A percentile compares a stretch with the other conserved stretches of the same genome.
Conservation (phyloP, 2,888 invertebrate species). For the Chrysolina haemoptera region DNA sequence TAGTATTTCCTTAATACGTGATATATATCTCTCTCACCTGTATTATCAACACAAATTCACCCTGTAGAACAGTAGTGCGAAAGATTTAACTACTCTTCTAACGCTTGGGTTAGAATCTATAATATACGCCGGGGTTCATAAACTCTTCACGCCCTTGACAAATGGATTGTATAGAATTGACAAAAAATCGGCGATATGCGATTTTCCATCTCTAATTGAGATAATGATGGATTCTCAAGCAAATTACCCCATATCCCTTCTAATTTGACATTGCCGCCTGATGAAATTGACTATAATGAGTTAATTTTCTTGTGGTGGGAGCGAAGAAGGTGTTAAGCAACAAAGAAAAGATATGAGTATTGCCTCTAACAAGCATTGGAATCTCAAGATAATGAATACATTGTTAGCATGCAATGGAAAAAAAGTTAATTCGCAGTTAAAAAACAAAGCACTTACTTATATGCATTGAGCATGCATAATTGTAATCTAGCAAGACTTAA, state of each 20-base stretch:
- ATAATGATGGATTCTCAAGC: conserved; percentile 12
- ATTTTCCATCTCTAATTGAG: conserved; percentile 18
- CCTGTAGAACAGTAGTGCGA: too few relatives aligned
- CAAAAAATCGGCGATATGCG: neutral
- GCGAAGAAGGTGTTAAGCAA: conserved; percentile 1
- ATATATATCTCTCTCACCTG: too few relatives aligned
- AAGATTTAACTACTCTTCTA: too few relatives aligned
- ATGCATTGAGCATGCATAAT: neutral
- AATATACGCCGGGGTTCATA: too few relatives aligned
- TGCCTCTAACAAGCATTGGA: neutral
- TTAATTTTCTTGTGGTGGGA: conserved; percentile 11
- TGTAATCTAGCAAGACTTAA: conserved; percentile 6
- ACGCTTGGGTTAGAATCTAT: too few relatives aligned
- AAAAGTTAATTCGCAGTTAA: neutral
- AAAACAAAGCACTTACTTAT: neutral
- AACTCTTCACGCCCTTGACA: too few relatives aligned
- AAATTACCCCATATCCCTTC: conserved; percentile 19
- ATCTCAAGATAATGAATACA: neutral
- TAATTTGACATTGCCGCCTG: conserved; percentile 9
- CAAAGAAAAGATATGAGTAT: neutral
- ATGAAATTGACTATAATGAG: conserved; percentile 27
- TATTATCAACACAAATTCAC: too few relatives aligned
- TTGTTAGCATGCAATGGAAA: neutral
- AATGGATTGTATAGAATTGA: too few relatives aligned
- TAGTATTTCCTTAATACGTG: too few relatives aligned